A percentile compares a stretch with the other conserved stretches of the same genome.
Evolutionary conservation across 35 echinoderm and acorn worm species (phyloP).

Genomic region (Chiridota heheva): DNA sequence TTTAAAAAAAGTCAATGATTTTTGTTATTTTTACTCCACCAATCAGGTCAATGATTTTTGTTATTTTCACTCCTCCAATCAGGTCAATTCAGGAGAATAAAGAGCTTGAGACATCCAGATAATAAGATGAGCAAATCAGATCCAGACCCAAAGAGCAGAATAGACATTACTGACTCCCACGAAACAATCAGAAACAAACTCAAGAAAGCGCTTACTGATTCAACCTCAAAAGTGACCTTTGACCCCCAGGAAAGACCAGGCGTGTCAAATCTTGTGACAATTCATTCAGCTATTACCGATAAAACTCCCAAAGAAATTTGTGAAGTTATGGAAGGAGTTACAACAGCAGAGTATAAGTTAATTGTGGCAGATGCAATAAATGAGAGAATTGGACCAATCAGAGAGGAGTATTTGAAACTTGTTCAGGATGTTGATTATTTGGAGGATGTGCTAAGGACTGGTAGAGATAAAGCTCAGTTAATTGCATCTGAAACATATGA

Average conservation of each 20-base stretch:
- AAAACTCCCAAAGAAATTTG: slow-evolving; percentile 58
- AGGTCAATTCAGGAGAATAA: slow-evolving; percentile 82
- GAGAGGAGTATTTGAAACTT: slow-evolving; percentile 57
- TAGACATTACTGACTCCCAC: slow-evolving; percentile 78
- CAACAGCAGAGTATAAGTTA: slow-evolving; percentile 84
- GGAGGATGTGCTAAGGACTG: slow-evolving; percentile 51
- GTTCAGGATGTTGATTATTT: slow-evolving; percentile 62
- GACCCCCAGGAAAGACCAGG: slow-evolving; percentile 79
- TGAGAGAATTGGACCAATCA: slow-evolving; percentile 72
- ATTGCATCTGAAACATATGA: slow-evolving; percentile 74
- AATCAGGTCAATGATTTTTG: too few relatives aligned
- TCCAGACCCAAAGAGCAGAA: slow-evolving; percentile 57
- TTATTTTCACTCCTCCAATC: slow-evolving; percentile 4
- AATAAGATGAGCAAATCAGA: slow-evolving; percentile 99
- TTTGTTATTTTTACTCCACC: too few relatives aligned
- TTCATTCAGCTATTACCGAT: slow-evolving; percentile 70
- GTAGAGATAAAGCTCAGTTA: slow-evolving; percentile 58
- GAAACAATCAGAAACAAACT: slow-evolving; percentile 73
- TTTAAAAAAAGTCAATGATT: too few relatives aligned
- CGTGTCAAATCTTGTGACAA: slow-evolving; percentile 82
- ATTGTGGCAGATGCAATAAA: slow-evolving; percentile 80
- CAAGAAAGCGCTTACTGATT: slow-evolving; percentile 92
- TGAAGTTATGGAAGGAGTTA: slow-evolving; percentile 35
- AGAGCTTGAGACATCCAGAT: slow-evolving; percentile 84
- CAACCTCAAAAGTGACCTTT: slow-evolving; percentile 88